Conservation (phyloP, 2,113 vertebrate genomes). For the Setophaga kirtlandii region DNA sequence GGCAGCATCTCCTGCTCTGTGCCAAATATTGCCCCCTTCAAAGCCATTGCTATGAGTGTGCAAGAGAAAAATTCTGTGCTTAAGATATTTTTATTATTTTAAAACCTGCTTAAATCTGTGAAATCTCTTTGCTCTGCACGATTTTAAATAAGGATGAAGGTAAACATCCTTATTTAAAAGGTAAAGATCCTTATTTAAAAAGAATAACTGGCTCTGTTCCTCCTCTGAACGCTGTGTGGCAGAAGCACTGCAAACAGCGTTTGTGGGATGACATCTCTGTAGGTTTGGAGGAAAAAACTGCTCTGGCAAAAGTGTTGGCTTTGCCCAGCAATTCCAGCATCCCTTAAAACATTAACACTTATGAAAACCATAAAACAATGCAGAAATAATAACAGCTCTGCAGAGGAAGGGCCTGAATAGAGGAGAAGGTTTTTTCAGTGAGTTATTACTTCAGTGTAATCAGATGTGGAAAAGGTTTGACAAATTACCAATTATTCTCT, state of each 20-base stretch:
- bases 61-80: background rate
- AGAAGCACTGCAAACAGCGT: background rate
- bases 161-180: background rate
- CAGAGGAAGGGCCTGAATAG: background rate
- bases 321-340: background rate
- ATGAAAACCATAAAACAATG: background rate
- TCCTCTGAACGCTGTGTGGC: slow-evolving; percentile 46
- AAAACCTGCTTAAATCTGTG: background rate
- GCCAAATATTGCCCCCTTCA: background rate
- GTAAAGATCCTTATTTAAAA: background rate
- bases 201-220: background rate
- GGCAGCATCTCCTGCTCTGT: background rate
- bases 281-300: background rate
- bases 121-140: background rate
- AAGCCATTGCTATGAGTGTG: background rate
- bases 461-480: background rate
- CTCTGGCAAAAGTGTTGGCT: background rate
- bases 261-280: background rate
- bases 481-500: background rate
- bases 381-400: background rate
- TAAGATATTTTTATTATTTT: background rate
- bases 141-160: background rate
- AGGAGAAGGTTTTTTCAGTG: background rate
- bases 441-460: background rate
- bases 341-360: background rate